Conservation (phyloP, 2,113 vertebrate species). For the Azemiops feae region DNA sequence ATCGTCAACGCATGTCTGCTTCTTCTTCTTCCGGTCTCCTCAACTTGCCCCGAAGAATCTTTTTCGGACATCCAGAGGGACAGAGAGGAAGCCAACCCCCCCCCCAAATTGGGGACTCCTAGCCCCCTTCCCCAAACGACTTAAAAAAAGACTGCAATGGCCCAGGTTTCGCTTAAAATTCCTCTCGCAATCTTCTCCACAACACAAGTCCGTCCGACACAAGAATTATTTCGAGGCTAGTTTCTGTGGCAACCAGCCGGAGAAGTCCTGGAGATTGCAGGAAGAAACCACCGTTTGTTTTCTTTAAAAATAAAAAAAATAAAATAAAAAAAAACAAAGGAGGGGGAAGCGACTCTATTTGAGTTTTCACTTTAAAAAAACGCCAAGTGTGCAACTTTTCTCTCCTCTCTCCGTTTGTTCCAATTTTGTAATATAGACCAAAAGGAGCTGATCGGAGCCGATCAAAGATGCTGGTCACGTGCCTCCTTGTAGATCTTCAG, state of each 20-base stretch:
- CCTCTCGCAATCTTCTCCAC: not conserved
- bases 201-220: not conserved
- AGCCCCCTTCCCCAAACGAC: not conserved
- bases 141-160: too few species aligned
- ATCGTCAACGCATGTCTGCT: rapidly evolving
- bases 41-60: not conserved
- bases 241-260: constrained; percentile 25
- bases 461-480: not conserved
- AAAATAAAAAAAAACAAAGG: not conserved
- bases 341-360: not conserved
- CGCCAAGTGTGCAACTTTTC: too few species aligned
- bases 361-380: not conserved
- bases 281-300: not conserved
- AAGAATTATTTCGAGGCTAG: constrained; percentile 1
- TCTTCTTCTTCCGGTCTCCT: not conserved
- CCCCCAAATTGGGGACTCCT: too few species aligned
- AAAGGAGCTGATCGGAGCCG: not conserved
- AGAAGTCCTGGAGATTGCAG: not conserved
- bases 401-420: not conserved
- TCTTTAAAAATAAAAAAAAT: not conserved
- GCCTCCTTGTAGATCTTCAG: not conserved
- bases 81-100: not conserved
- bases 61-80: not conserved
- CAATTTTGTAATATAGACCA: not conserved
- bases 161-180: not conserved